Percentiles rank a stretch among this genome's conserved stretches.
These are phyloP conservation scores for Drosophila ananassae DNA, from an alignment of 1,140 invertebrate genomes.

Conservation along the genomic window DNA sequence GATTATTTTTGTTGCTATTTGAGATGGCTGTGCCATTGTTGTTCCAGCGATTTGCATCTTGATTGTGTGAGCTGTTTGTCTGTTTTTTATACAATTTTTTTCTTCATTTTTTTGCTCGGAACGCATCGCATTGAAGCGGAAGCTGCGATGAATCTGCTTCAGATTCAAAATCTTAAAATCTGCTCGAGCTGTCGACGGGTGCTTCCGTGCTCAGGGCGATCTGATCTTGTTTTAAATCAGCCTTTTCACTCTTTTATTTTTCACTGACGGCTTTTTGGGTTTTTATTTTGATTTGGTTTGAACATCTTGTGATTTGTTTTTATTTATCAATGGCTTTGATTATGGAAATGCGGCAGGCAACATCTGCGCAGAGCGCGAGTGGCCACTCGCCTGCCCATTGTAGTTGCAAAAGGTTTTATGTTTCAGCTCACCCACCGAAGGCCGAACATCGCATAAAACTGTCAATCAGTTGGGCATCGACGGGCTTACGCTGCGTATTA, in stretches of 20 bases:
- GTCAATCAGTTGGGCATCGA: constrained; percentile 49
- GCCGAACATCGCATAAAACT: constrained; percentile 53
- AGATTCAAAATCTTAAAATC: constrained; percentile 19
- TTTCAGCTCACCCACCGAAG: constrained; percentile 59
- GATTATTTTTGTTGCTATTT: constrained; percentile 68
- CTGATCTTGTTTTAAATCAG: constrained; percentile 42
- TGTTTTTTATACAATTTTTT: constrained; percentile 11
- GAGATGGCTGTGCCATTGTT: constrained; percentile 59
- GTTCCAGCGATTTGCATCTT: constrained; percentile 72
- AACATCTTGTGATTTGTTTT: constrained; percentile 45
- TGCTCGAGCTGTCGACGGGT: constrained; percentile 43
- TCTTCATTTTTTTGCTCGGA: constrained; percentile 12
- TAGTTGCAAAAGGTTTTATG: constrained; percentile 54
- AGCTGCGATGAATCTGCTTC: constrained; percentile 51
- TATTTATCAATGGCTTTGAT: constrained; percentile 39
- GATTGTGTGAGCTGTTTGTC: constrained; percentile 55
- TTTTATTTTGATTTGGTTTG: constrained; percentile 45
- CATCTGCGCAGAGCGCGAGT: constrained; percentile 25
- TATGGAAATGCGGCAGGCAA: constrained; percentile 62
- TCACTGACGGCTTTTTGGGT: constrained; percentile 1
- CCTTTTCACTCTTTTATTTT: constrained; percentile 32
- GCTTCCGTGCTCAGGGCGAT: constrained; percentile 42
- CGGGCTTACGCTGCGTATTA: constrained; percentile 51
- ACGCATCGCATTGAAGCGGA: constrained; percentile 61
- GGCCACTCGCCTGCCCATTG: constrained; percentile 51